These are phyloP conservation scores for Noturus placidus DNA, from an alignment of 2,113 vertebrate species.

Conservation along the genomic window DNA sequence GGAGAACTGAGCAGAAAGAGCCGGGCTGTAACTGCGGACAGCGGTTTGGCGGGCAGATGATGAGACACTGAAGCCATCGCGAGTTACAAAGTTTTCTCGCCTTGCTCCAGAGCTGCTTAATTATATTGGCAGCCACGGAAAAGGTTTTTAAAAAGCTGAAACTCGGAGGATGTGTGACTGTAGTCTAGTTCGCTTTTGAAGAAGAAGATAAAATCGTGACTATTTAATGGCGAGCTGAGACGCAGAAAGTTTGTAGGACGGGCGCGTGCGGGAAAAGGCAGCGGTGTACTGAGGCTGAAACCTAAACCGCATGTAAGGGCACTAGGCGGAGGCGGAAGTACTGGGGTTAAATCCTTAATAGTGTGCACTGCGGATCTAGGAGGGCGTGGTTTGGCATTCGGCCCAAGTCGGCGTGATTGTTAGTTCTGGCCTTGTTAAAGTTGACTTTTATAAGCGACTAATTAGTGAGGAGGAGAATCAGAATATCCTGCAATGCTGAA, in stretches of 20 bases:
- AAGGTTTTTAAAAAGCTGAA: conserved; percentile 1
- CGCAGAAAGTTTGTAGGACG: conserved; percentile 54
- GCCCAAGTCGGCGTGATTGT: background rate
- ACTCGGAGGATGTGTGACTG: background rate
- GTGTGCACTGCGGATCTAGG: background rate
- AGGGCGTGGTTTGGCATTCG: background rate
- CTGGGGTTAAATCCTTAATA: background rate
- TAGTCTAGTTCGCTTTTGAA: background rate
- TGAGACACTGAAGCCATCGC: background rate
- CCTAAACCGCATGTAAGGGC: background rate
- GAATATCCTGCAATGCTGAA: background rate
- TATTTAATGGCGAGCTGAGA: background rate
- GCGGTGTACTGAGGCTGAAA: conserved; percentile 33
- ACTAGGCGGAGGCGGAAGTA: background rate
- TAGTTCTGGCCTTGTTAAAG: conserved; percentile 3
- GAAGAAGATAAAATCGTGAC: background rate
- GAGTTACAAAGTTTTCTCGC: background rate
- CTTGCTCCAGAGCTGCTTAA: background rate
- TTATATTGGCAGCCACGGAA: background rate
- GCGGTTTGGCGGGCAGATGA: background rate
- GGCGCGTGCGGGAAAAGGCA: conserved; percentile 76
- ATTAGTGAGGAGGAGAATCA: background rate
- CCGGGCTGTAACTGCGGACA: too few relatives aligned
- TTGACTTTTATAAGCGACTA: background rate
- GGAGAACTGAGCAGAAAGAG: background rate